These are phyloP conservation scores for Phylloscopus trochiloides DNA, from an alignment of 2,113 vertebrate genomes.

Conservation along the genomic window DNA sequence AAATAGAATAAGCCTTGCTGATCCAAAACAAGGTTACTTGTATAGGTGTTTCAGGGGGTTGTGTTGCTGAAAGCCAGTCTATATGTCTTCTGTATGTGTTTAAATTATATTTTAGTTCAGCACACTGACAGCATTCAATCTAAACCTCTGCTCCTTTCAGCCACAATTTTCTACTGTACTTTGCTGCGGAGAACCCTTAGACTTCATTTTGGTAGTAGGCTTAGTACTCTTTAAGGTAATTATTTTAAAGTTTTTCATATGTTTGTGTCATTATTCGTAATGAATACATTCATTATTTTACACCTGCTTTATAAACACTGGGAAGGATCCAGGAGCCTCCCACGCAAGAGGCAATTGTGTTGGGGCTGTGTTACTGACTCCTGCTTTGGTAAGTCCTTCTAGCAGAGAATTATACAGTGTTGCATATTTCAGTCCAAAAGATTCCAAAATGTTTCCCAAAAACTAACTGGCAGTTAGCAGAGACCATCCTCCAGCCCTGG, in stretches of 20 bases:
- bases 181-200: neutral
- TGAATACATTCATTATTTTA: neutral
- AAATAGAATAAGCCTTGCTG: constrained; percentile 8
- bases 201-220: neutral
- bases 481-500: neutral
- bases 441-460: neutral
- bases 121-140: neutral
- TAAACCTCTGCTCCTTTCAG: neutral
- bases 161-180: neutral
- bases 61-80: neutral
- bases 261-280: neutral
- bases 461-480: neutral
- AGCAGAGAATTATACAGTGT: neutral
- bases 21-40: constrained; percentile 27
- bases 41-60: neutral
- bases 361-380: neutral
- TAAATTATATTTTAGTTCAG: neutral
- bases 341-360: neutral
- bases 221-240: neutral
- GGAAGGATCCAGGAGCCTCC: neutral
- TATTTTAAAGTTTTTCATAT: neutral
- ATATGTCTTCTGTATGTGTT: neutral
- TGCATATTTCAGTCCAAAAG: neutral
- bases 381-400: neutral
- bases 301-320: neutral